Evolutionary conservation across 2,797 vertebrate genomes (phyloP).

Genomic region (Microctenopoma lineatum): DNA sequence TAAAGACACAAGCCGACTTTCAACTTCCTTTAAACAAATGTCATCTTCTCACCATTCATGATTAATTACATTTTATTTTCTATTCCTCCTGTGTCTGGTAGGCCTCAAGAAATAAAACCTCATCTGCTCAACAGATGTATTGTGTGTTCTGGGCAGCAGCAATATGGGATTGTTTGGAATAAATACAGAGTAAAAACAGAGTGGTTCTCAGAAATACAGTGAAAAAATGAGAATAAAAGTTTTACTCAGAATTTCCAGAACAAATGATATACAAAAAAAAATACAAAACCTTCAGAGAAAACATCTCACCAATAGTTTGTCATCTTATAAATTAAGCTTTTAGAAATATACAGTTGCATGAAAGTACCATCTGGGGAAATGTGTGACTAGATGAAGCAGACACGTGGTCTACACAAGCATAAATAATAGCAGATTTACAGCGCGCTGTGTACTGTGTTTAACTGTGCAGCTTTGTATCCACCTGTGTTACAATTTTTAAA

Average conservation of each 20-base stretch:
- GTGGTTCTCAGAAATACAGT: not conserved
- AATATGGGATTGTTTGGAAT: slow-evolving; percentile 30
- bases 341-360: slow-evolving; percentile 66
- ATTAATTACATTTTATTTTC: slow-evolving; percentile 37
- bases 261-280: slow-evolving; percentile 39
- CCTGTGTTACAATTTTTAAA: slow-evolving; percentile 10
- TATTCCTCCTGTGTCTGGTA: slow-evolving; percentile 10
- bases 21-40: slow-evolving; percentile 15
- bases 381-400: slow-evolving; percentile 20
- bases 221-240: slow-evolving; percentile 57
- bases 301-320: slow-evolving; percentile 64
- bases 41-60: not conserved
- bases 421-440: slow-evolving; percentile 74
- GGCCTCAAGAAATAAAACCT: slow-evolving; percentile 10
- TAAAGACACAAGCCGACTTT: too few relatives aligned
- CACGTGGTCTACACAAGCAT: slow-evolving; percentile 54
- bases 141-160: slow-evolving; percentile 21
- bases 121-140: slow-evolving; percentile 56
- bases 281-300: slow-evolving; percentile 75
- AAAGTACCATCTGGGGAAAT: slow-evolving; percentile 38
- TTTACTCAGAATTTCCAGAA: slow-evolving; percentile 70
- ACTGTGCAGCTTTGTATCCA: slow-evolving; percentile 1
- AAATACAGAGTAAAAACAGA: slow-evolving; percentile 31
- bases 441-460: slow-evolving; percentile 29
- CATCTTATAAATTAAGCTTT: slow-evolving; percentile 77